Evolutionary conservation across 1,140 invertebrate species (phyloP), one percentile per base, ranked within the genome.

Genomic region (Zaprionus africanus): DNA sequence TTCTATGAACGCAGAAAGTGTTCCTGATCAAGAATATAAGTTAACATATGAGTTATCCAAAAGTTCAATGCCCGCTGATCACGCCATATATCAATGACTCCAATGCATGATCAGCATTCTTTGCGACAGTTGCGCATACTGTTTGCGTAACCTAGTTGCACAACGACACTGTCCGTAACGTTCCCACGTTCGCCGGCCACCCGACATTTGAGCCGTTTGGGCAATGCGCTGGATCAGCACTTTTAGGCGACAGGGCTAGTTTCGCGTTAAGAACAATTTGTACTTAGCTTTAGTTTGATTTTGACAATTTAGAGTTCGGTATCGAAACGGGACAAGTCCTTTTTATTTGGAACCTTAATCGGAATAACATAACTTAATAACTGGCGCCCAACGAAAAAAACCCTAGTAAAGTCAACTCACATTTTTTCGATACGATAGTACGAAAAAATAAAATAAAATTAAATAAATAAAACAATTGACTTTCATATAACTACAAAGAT

Each of bases 201-300:
- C 41, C 41, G 41, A 17, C n/a, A 43, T 43, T 9, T 17, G 41
- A 43, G 41, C 41, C 41, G 41, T 11, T 43, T 17, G 38, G 41
- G 7, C 41, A 43, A 43, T 17, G n/a, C 41, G 41, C 41, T 43
- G 7, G 41, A 43, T 43, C 41, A 17, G n/a, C 41, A 43, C 41
- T 43, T 43, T 17, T 43, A 43, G 41, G 41, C n/a, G 41, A 43
- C 41, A 17, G 41, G 41, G 41, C 41, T 43, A 43, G 41, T 7
- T 43, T 43, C 41, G 41, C n/a, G 41, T 43, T 43, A 43, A 43
- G 41, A 43, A 43, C 41, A 43, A 3, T 43, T 43, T 43, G 41
- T 17, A 17, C n/a, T 43, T 43, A 43, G 41, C 15, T 43, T 43
- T 17, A 43, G 41, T 43, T 43, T 43, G 41, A 43, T 43, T 7